Evolutionary conservation across 1,140 invertebrate species (phyloP), one percentile per base, ranked within the genome.

Genomic region (Asbolus verrucosus): DNA sequence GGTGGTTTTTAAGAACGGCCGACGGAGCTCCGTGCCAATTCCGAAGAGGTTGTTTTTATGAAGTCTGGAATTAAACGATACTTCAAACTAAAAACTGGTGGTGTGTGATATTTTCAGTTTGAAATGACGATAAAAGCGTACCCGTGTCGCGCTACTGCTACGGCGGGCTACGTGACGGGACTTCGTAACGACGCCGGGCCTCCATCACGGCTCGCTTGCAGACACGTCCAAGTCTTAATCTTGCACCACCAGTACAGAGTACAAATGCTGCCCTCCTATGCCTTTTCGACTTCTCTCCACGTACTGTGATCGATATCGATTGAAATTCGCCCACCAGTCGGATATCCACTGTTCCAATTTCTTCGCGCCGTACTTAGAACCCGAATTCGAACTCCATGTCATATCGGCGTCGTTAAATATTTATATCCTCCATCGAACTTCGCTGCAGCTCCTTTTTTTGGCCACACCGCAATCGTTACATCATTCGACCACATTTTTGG

Each of bases 151-250:
- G 73, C 76, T 73, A 69, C 71, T 74, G 73, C 73, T 74, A 66
- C 69, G 71, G 71, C 72, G 54, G 60, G 60, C 11, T 73, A 79
- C 77, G 77, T 79, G 77, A 79, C 75, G 43, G 46, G 77, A 79
- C 71, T 76, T 70, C 18, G 65, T 59, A 72, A 74, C 68, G 54
- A 71, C 50, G 70, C 50, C 41, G 39, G 33, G 75, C 70, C 75
- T 71, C 73, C 70, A 76, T 74, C 72, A 70, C 67, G 68, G 67
- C 65, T 74, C 50, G 43, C 70, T 71, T 63, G 68, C 71, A 75
- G 70, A 73, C 75, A 77, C 75, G 77, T 77, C 76, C 76, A 76
- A 77, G 75, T 77, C 76, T 77, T 79, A 79, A 77, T 79, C 77
- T 79, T 76, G 74, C 70, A 67, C 72, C 71, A 67, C 73, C 71